phyloP scores from a whole-genome alignment of 2,113 vertebrate genomes.

The Arvicanthis niloticus region DNA sequence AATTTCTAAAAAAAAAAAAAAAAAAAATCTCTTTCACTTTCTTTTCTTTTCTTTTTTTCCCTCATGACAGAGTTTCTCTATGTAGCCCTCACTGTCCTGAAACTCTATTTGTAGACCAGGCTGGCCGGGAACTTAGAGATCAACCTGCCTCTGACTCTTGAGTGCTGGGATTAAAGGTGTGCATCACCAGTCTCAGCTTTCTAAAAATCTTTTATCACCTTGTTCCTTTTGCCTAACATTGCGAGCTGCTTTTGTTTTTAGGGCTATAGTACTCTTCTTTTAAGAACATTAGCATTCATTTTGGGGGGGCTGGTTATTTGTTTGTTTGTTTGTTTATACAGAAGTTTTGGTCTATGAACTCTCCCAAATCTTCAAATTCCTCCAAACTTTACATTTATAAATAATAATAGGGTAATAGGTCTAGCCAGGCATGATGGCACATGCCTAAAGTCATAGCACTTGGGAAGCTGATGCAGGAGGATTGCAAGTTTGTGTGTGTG shows the following conservation, averaged over 20 bases:
- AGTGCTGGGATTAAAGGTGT: not conserved
- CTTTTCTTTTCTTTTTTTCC: too few species aligned
- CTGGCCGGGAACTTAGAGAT: not conserved
- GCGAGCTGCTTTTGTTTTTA: slow-evolving; percentile 5
- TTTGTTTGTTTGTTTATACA: not conserved
- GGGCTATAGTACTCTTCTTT: not conserved
- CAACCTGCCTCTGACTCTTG: not conserved
- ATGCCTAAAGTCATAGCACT: not conserved
- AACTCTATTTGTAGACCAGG: not conserved
- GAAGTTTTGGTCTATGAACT: not conserved
- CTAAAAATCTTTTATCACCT: not conserved
- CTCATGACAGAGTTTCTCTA: not conserved
- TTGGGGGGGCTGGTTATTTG: not conserved
- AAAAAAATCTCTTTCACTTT: not conserved
- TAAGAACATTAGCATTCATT: not conserved
- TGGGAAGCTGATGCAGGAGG: not conserved
- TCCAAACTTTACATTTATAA: not conserved
- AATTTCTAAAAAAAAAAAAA: not conserved
- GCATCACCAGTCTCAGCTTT: not conserved
- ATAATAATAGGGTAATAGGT: not conserved
- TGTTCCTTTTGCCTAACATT: not conserved
- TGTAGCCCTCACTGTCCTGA: not conserved
- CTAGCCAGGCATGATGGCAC: not conserved
- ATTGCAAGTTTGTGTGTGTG: not conserved
- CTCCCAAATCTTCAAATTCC: not conserved